Conservation (phyloP, 1,140 invertebrate genomes). For the Bicyclus anynana region DNA sequence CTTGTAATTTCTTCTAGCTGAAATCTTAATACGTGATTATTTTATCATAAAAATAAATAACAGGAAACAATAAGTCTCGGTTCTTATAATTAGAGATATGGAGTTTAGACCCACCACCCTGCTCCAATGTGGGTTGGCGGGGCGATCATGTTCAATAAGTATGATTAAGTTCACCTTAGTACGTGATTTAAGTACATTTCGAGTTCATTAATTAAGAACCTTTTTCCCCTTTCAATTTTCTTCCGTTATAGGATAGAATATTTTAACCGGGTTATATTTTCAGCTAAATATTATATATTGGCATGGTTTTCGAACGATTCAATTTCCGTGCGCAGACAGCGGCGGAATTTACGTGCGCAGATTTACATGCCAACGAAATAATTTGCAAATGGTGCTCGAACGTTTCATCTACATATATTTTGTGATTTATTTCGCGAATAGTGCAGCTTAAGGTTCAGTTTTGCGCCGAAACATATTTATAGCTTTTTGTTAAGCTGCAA, state of each 20-base stretch:
- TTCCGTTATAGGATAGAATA: not conserved
- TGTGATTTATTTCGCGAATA: conserved; percentile 35
- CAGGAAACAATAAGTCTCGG: too few species aligned
- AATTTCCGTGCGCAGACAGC: conserved; percentile 72
- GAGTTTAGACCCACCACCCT: too few species aligned
- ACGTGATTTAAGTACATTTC: too few species aligned
- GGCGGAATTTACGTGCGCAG: conserved; percentile 67
- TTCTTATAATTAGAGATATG: too few species aligned
- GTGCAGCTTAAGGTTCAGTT: conserved; percentile 20
- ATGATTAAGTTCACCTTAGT: too few species aligned
- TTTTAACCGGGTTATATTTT: conserved; percentile 37
- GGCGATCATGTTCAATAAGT: too few species aligned
- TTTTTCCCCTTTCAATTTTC: not conserved
- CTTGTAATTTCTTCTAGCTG: too few species aligned
- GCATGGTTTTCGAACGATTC: conserved; percentile 66
- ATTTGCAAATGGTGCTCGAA: conserved; percentile 62
- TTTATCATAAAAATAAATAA: too few species aligned
- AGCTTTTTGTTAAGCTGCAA: not conserved
- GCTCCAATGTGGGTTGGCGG: too few species aligned
- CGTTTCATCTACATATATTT: conserved; percentile 57
- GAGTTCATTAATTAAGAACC: not conserved
- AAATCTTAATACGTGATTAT: too few species aligned
- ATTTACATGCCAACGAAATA: conserved; percentile 69
- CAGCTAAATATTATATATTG: conserved; percentile 66
- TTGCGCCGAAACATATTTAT: conserved; percentile 13